A percentile compares a stretch with the other conserved stretches of the same genome.
Evolutionary conservation across 2,113 vertebrate genomes (phyloP).

Genomic region (Octodon degus): DNA sequence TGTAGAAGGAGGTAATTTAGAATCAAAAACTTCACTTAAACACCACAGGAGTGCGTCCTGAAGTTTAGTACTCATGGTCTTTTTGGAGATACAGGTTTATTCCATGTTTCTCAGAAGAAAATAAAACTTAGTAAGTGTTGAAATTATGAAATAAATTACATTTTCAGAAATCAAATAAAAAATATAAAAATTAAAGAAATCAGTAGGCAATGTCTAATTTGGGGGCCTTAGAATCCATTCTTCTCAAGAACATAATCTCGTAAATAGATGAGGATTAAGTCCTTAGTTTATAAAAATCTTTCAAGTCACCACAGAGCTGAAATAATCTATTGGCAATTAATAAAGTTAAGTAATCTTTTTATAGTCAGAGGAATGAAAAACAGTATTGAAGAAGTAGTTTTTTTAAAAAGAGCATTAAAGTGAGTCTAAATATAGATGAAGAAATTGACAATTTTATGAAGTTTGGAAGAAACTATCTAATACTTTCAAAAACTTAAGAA

Average conservation of each 20-base stretch:
- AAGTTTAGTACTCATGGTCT: neutral
- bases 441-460: neutral
- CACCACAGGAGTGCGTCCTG: neutral
- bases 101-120: neutral
- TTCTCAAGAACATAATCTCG: neutral
- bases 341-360: neutral
- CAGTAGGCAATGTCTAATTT: neutral
- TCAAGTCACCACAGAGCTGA: neutral
- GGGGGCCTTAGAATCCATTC: neutral
- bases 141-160: constrained; percentile 12
- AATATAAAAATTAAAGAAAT: neutral
- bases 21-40: neutral
- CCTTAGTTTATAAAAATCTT: neutral
- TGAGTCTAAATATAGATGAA: neutral
- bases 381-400: constrained; percentile 5
- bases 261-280: neutral
- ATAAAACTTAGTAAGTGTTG: neutral
- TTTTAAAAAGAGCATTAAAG: neutral
- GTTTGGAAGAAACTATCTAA: neutral
- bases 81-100: neutral
- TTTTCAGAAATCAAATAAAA: constrained; percentile 39
- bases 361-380: constrained; percentile 15
- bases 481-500: neutral
- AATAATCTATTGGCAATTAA: neutral
- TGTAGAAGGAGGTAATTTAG: neutral